phyloP scores from a whole-genome alignment of 2,888 invertebrate species.

The Idaea aversata region DNA sequence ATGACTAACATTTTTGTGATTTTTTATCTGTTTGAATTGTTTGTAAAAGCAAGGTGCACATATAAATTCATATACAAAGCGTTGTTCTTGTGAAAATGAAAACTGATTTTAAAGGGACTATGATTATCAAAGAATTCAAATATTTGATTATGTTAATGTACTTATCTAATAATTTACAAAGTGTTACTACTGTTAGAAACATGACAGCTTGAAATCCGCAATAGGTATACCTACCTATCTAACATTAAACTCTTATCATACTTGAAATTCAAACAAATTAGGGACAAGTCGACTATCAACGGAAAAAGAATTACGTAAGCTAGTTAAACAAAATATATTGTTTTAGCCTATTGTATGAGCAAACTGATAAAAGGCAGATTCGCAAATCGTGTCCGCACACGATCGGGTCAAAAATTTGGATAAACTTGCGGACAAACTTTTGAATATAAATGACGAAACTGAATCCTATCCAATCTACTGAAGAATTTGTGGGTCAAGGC shows the following conservation, averaged over 20 bases:
- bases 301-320: constrained; percentile 19
- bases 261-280: constrained; percentile 1
- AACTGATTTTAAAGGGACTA: too few relatives aligned
- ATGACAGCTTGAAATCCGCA: background rate
- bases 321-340: constrained; percentile 7
- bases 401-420: constrained; percentile 26
- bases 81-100: too few relatives aligned
- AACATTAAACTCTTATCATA: background rate
- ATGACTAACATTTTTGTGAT: too few relatives aligned
- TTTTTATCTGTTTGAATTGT: too few relatives aligned
- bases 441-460: constrained; percentile 26
- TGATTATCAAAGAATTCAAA: background rate
- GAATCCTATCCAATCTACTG: constrained; percentile 18
- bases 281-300: constrained; percentile 5
- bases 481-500: constrained; percentile 31
- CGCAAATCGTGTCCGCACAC: constrained; percentile 14
- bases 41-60: too few relatives aligned
- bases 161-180: background rate
- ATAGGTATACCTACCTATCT: background rate
- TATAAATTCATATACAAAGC: too few relatives aligned
- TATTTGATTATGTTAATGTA: background rate
- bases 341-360: constrained; percentile 19
- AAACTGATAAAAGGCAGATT: constrained; percentile 19
- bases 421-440: constrained; percentile 25
- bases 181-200: background rate